Percentiles rank a stretch among this genome's conserved stretches.
Evolutionary conservation across 2,113 vertebrate species (phyloP).

Genomic region (Nothoprocta perdicaria): DNA sequence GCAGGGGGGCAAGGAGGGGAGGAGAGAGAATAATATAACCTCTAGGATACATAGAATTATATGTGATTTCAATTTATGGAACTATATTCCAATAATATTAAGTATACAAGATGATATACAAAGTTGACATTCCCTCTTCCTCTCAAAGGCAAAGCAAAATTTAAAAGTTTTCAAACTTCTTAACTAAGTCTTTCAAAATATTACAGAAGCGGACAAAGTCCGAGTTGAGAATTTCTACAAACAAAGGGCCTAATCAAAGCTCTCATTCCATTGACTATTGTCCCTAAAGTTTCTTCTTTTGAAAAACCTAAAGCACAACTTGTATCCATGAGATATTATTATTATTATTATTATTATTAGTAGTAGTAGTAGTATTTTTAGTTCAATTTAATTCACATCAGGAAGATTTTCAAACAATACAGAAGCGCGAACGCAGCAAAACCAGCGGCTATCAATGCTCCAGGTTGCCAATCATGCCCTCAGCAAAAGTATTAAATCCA

Average conservation of each 20-base stretch:
- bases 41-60: not conserved
- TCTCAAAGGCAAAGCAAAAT: not conserved
- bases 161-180: not conserved
- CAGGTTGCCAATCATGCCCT: not conserved
- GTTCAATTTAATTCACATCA: conserved; percentile 3
- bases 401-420: conserved; percentile 1
- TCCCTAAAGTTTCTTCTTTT: not conserved
- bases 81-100: not conserved
- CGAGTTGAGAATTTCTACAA: not conserved
- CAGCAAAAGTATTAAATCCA: not conserved
- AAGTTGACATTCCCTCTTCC: not conserved
- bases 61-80: not conserved
- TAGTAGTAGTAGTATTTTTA: too few relatives aligned
- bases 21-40: not conserved
- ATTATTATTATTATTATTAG: not conserved
- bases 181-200: not conserved
- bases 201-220: not conserved
- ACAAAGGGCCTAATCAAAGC: not conserved
- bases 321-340: not conserved
- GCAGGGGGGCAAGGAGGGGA: too few relatives aligned
- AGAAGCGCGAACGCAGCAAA: not conserved
- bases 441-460: conserved; percentile 32
- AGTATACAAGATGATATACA: not conserved
- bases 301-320: not conserved
- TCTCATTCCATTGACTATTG: not conserved